Evolutionary conservation across 23 tunicate genomes (phyloP), one percentile per base, ranked within the genome.

Genomic region (Oikopleura dioica): DNA sequence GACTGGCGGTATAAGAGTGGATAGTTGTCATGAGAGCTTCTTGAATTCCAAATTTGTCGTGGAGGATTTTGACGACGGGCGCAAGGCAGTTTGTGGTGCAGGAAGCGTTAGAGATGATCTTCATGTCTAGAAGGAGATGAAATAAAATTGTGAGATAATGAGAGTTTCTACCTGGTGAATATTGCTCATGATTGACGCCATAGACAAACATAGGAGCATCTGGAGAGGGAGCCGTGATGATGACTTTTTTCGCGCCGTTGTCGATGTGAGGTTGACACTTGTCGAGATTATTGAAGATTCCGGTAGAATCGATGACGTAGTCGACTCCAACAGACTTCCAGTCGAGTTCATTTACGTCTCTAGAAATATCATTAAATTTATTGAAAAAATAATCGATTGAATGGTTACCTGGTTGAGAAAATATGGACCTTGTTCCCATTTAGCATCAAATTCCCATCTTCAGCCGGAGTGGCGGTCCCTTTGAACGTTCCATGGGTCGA

Each of bases 21-120:
- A 77, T 51, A 50, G 79, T 77, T n/a, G 79, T 77, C 79, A 77
- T 77, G 5, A 77, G 79, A 44, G 78, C 78, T 51, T 77, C 79
- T 34, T 38, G 5, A 12, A 77, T 51, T 9, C 77, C 72, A 63
- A 63, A 63, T 28, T 23, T 2, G 26, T 63, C 72, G 26, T 63
- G 16, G 28, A 63, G 26, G 26, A 63, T 63, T 63, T 63, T 63
- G 26, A 29, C 72, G 26, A 63, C n/a, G 16, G 72, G 72, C 4
- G 72, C 72, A 2, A 63, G 26, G 31, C 72, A 63, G 30, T 63
- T 63, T 24, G 72, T 63, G 30, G 72, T 63, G 72, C 72, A 63
- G 26, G 72, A 63, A 63, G 72, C 72, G 72, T 63, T 63, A 2
- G 72, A 63, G 26, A 63, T 63, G 26, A 63, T 63, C n/a, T 63